These are phyloP conservation scores for Dipodomys ordii DNA, from an alignment of 2,113 vertebrate species.

Conservation along the genomic window DNA sequence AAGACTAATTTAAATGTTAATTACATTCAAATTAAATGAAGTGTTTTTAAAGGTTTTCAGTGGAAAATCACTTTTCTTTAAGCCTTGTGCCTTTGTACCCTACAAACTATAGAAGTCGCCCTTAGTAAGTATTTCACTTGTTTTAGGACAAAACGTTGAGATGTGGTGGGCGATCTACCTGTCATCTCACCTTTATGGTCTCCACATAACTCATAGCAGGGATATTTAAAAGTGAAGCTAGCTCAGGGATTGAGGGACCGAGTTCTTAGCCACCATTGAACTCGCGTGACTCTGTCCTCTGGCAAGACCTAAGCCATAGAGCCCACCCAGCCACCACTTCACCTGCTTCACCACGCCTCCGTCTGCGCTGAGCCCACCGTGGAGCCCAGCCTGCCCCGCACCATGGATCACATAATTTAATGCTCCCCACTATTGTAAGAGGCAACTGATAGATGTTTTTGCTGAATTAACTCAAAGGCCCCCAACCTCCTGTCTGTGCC, in stretches of 20 bases:
- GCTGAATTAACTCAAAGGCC: no score
- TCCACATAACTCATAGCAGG: background rate
- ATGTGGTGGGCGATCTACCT: background rate
- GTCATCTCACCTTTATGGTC: background rate
- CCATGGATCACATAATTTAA: background rate
- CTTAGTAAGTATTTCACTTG: background rate
- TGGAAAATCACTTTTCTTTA: slow-evolving; percentile 58
- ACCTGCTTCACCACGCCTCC: no score
- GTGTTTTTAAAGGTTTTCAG: slow-evolving; percentile 45
- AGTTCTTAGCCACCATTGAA: background rate
- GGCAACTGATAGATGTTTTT: no score
- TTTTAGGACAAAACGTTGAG: background rate
- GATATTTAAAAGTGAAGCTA: background rate
- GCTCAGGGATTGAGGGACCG: background rate
- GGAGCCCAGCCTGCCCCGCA: no score
- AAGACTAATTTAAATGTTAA: slow-evolving; percentile 29
- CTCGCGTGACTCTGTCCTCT: background rate
- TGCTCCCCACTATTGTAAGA: no score
- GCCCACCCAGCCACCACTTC: no score
- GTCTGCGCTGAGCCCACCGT: background rate
- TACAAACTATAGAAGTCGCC: background rate
- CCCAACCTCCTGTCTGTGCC: no score
- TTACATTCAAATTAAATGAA: slow-evolving; percentile 43
- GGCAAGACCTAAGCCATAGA: background rate
- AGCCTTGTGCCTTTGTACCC: background rate